These are phyloP conservation scores for Hirudo medicinalis DNA, from an alignment of 1,140 invertebrate genomes.

Conservation along the genomic window DNA sequence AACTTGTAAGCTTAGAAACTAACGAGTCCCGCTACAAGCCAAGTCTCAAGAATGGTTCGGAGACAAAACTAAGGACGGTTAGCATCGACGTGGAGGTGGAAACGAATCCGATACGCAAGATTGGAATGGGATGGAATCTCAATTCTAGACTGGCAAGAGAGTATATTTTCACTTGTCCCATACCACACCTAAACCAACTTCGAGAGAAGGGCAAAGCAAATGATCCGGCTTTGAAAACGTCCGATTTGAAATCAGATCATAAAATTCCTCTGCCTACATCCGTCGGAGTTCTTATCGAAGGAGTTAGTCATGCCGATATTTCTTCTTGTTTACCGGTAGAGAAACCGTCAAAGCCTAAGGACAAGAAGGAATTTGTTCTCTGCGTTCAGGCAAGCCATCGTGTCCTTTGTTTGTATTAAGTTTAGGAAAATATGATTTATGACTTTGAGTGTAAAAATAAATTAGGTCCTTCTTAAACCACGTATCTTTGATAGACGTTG, in stretches of 20 bases:
- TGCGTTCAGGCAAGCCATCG: background rate
- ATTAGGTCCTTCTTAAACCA: too few species aligned
- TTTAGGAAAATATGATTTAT: too few species aligned
- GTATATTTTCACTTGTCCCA: slow-evolving; percentile 11
- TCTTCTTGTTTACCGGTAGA: background rate
- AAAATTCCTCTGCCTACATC: background rate
- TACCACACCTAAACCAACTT: background rate
- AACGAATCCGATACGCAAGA: background rate
- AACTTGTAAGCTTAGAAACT: background rate
- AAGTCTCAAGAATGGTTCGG: background rate
- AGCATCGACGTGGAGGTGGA: background rate
- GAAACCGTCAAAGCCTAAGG: slow-evolving; percentile 9
- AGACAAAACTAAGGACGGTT: background rate
- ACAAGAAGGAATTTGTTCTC: background rate
- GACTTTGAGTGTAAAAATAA: too few species aligned
- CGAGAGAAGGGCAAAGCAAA: too few species aligned
- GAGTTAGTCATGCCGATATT: background rate
- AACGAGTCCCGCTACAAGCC: background rate
- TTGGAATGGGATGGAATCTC: slow-evolving; percentile 13
- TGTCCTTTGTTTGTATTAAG: too few species aligned
- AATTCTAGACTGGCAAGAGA: slow-evolving; percentile 3
- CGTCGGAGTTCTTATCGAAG: background rate
- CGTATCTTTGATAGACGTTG: too few species aligned
- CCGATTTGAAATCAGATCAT: background rate
- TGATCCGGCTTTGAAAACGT: too few species aligned